Conservation (phyloP, 1,140 invertebrate species). For the Andrena cerasifolii region DNA sequence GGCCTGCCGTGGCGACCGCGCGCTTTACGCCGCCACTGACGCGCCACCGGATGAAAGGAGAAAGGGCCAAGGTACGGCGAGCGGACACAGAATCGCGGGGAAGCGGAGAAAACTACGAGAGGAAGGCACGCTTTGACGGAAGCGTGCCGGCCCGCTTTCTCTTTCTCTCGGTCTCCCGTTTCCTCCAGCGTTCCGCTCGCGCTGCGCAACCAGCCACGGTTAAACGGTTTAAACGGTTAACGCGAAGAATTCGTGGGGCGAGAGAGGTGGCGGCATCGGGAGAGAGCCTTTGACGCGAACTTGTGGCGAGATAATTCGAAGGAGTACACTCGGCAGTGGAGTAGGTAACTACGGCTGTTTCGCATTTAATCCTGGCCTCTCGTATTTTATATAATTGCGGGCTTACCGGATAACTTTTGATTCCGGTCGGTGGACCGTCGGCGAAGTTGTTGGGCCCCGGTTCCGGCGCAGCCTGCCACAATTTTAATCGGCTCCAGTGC, state of each 20-base stretch:
- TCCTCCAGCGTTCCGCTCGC: background rate
- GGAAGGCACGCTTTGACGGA: constrained; percentile 23
- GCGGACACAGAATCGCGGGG: constrained; percentile 27
- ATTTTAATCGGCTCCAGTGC: too few relatives aligned
- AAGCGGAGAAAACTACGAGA: constrained; percentile 25
- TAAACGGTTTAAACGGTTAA: constrained; percentile 18
- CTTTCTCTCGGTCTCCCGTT: background rate
- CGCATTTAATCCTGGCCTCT: too few relatives aligned
- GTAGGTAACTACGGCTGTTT: background rate
- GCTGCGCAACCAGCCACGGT: constrained; percentile 7
- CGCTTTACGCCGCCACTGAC: constrained; percentile 63
- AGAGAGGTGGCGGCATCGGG: constrained; percentile 6
- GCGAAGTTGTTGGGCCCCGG: too few relatives aligned
- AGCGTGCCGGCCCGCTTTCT: constrained; percentile 4
- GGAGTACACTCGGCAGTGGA: background rate
- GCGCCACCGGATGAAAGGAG: constrained; percentile 53
- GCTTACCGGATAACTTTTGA: too few relatives aligned
- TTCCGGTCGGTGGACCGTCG: too few relatives aligned
- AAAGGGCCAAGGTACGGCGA: constrained; percentile 23
- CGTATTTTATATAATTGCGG: too few relatives aligned
- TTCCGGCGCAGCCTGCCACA: too few relatives aligned
- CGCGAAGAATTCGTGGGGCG: constrained; percentile 20
- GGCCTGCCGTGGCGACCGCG: constrained; percentile 58
- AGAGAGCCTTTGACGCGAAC: background rate
- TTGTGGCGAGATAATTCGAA: background rate